Conservation (phyloP, 2,797 vertebrate species). For the Meriones psammophilus region DNA sequence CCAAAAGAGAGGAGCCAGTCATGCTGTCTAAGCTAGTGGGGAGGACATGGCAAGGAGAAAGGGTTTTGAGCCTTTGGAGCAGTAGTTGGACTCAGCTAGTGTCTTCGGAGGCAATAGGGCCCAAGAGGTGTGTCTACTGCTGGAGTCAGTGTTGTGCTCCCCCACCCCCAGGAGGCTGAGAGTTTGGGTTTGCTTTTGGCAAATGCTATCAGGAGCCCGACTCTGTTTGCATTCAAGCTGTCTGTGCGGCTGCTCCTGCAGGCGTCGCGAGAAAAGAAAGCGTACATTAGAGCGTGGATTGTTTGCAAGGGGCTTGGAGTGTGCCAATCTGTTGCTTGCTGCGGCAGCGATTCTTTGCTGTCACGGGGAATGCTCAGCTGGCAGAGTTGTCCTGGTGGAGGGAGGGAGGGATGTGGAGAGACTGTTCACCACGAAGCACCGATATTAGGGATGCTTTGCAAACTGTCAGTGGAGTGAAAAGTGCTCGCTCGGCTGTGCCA, state of each 20-base stretch:
- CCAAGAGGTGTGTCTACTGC: background rate
- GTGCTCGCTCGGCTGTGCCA: background rate
- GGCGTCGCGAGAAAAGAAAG: constrained; percentile 72
- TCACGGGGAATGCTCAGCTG: constrained; percentile 79
- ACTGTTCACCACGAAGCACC: constrained; percentile 1
- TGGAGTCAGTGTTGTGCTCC: background rate
- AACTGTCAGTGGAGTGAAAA: background rate
- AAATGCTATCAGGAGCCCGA: constrained; percentile 44
- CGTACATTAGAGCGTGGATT: constrained; percentile 50
- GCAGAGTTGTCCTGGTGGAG: background rate
- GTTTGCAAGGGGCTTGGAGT: constrained; percentile 62
- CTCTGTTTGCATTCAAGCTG: constrained; percentile 74
- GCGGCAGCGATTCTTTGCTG: constrained; percentile 74
- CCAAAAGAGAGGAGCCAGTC: constrained; percentile 55
- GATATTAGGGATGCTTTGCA: constrained; percentile 51
- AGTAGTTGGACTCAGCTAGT: background rate
- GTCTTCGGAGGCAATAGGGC: background rate
- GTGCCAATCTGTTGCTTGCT: constrained; percentile 71
- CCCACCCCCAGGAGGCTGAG: background rate
- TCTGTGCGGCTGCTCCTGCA: constrained; percentile 50
- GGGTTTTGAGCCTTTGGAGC: background rate
- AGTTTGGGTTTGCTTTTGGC: constrained; percentile 50
- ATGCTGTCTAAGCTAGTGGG: background rate
- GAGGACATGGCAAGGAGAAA: background rate
- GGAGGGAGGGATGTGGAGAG: constrained; percentile 1